These are phyloP conservation scores for Anolis apletophallus DNA, from an alignment of 2,797 vertebrate species.

Conservation along the genomic window DNA sequence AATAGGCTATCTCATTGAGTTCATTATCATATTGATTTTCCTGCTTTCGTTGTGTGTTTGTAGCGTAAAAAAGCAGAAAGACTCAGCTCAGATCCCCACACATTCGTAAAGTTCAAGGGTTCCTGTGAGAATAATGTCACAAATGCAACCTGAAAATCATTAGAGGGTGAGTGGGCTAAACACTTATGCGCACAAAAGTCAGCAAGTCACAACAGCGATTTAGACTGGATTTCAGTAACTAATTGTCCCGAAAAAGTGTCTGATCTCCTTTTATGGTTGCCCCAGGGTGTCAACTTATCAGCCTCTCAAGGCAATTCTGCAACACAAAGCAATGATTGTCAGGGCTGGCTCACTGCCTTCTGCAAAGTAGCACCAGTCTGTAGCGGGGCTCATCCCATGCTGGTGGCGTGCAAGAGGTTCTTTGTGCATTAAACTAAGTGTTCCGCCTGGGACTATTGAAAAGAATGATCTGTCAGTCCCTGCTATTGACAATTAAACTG, in stretches of 20 bases:
- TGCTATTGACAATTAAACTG: constrained; percentile 16
- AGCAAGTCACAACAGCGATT: neutral
- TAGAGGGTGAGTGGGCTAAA: neutral
- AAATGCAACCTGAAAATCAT: neutral
- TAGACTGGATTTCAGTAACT: neutral
- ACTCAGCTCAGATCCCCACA: neutral
- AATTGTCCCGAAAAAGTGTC: neutral
- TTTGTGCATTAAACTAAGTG: constrained; percentile 25
- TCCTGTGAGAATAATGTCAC: neutral
- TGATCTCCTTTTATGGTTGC: neutral
- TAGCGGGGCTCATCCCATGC: neutral
- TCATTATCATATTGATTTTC: too few species aligned
- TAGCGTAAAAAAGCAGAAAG: neutral
- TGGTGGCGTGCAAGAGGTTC: constrained; percentile 11
- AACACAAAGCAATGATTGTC: constrained; percentile 18
- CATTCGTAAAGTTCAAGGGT: neutral
- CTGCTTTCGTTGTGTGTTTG: too few species aligned
- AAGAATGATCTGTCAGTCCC: constrained; percentile 26
- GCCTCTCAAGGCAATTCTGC: neutral
- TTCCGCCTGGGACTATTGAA: constrained; percentile 3
- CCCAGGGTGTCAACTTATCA: neutral
- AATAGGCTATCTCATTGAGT: too few species aligned
- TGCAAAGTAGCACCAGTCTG: neutral
- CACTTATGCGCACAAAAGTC: neutral
- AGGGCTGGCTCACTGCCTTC: neutral